A percentile compares a stretch with the other conserved stretches of the same genome.
Evolutionary conservation across 2,113 vertebrate genomes (phyloP).

Genomic region (Spea bombifrons): DNA sequence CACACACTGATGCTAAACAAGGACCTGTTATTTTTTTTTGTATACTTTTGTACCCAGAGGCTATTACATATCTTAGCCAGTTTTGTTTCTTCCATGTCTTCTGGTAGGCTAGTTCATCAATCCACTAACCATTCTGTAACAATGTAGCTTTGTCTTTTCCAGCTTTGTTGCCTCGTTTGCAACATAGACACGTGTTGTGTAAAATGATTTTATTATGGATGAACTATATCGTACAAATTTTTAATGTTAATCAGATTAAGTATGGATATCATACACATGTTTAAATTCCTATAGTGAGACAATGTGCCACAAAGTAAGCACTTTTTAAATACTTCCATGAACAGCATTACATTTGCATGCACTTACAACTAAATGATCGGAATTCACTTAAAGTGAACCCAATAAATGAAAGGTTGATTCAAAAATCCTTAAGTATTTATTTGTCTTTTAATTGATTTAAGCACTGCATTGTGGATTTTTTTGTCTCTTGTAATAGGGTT

Average conservation of each 20-base stretch:
- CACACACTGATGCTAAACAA: too few relatives aligned
- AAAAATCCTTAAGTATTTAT: too few relatives aligned
- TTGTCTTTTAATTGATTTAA: not conserved
- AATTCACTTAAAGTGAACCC: slow-evolving; percentile 35
- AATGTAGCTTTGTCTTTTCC: not conserved
- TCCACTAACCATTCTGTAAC: not conserved
- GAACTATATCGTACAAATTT: too few relatives aligned
- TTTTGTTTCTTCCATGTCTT: too few relatives aligned
- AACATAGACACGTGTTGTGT: too few relatives aligned
- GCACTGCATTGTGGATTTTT: not conserved
- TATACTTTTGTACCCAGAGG: too few relatives aligned
- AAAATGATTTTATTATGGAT: too few relatives aligned
- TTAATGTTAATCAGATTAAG: too few relatives aligned
- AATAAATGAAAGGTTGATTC: not conserved
- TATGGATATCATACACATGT: not conserved
- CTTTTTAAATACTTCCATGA: not conserved
- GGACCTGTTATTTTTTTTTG: too few relatives aligned
- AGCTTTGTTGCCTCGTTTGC: not conserved
- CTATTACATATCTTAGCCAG: too few relatives aligned
- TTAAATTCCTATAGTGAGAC: not conserved
- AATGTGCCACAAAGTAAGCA: not conserved
- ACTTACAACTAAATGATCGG: slow-evolving; percentile 47
- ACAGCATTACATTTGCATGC: not conserved
- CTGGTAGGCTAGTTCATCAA: not conserved
- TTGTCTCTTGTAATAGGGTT: not conserved